Evolutionary conservation across 2,113 vertebrate species (phyloP), one percentile per base, ranked within the genome.

Genomic region (Solea solea): DNA sequence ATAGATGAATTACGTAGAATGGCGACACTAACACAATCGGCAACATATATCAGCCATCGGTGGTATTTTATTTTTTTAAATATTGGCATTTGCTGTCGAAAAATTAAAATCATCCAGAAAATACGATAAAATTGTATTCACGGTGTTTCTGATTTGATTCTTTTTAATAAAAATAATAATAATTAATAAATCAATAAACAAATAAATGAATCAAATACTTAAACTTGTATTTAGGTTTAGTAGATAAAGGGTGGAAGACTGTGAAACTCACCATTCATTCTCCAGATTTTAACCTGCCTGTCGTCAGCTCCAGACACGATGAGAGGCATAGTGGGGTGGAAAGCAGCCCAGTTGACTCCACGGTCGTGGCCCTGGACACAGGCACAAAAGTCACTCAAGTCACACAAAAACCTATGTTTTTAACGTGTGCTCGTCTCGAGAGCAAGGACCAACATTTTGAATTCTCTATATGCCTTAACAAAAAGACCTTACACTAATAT

Each of bases 231-330:
- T 49, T 6, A 49, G 8, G 46, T 4, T 15, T 5, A 15, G 41
- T 12, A 12, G 50, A 13, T 34, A 49, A 7, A 4, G 0, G 8
- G n/a, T 8, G 42, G 34, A n/a, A 55, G 44, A 9, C 44, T 10
- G 9, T 7, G n/a, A 41, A 25, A 40, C 95, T 92, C 70, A 98
- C 97, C 97, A 0, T 98, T 99, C 97, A 98, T 99, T 69, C 97
- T 86, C 97, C 97, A 99, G 89, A 99, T 98, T 93, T 99, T 99
- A 74, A 99, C 97, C 75, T 98, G 97, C 6, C 97, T 92, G 57
- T 99, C 97, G 6, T 98, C 97, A 0, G 97, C 97, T 42, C 97
- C 97, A 0, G 97, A 98, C 8, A 99, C 97, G 0, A 99, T 98
- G 1, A 99, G 96, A 0, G 97, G 97, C 97, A 99, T 99, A 1